Evolutionary conservation across 2,113 vertebrate species (phyloP).

Genomic region (Monarcha castaneiventris): DNA sequence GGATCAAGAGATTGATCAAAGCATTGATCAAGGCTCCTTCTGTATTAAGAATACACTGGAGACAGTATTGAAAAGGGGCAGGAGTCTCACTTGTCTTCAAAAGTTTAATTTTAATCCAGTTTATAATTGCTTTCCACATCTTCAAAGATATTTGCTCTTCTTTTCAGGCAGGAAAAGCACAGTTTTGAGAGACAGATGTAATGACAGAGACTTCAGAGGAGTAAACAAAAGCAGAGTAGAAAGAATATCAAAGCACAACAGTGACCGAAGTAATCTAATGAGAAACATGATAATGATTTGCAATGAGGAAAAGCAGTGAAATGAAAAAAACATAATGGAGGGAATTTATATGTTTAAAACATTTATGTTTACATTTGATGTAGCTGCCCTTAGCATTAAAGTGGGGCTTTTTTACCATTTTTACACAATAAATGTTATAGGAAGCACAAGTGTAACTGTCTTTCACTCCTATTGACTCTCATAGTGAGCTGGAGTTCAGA

Average conservation of each 20-base stretch:
- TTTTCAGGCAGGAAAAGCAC: not conserved
- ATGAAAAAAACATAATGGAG: not conserved
- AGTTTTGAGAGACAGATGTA: not conserved
- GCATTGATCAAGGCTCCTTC: not conserved
- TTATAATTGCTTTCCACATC: not conserved
- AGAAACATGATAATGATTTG: not conserved
- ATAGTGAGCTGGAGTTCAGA: not conserved
- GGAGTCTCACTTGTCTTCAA: not conserved
- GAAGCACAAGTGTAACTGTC: not conserved
- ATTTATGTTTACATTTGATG: not conserved
- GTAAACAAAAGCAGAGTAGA: not conserved
- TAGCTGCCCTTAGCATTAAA: not conserved
- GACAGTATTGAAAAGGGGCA: not conserved
- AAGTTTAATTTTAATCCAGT: not conserved
- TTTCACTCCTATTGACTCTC: not conserved
- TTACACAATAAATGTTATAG: not conserved
- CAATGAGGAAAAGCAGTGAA: not conserved
- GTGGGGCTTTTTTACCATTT: rapidly evolving
- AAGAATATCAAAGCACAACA: not conserved
- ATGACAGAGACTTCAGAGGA: not conserved
- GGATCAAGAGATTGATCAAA: not conserved
- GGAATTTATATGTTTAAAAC: not conserved
- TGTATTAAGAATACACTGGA: not conserved
- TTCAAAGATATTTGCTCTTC: not conserved
- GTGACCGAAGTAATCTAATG: not conserved